Evolutionary conservation across 2,888 invertebrate genomes (phyloP), one percentile per base, ranked within the genome.

Genomic region (Linnaemya vulpina): DNA sequence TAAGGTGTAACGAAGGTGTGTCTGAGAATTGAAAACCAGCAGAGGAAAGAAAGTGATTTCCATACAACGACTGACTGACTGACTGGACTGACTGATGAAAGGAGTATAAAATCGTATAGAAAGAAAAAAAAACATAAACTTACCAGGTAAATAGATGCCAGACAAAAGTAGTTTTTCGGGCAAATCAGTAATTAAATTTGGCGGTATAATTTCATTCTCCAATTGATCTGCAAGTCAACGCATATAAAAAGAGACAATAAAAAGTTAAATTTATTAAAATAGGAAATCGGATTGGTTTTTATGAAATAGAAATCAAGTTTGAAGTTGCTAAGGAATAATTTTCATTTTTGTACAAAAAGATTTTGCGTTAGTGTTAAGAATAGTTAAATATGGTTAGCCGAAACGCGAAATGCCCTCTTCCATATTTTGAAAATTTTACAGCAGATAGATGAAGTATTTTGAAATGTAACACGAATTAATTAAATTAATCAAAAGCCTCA

Each of bases 61-160:
- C 9, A 53, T 49, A 30, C 13, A 25, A 53, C 60, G 20, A 68
- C 1, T 35, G 35, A 67, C 46, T 49, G 8, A 51, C n/a, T n/a
- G 20, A 68, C 1, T 35, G 35, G 20, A 68, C 1, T 35, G 35
- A 67, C 46, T 49, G 8, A 51, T 30, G 58, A 75, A 51, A 65
- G 43, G 8, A 55, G 25, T 1, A 55, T 58, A 46, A 73, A 77
- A 75, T 30, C 8, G 9, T 10, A 10, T 7, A 40, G 11, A 40
- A 1, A 40, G 9, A 10, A 35, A 35, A 35, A 5, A 38, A 38
- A 38, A 60, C 43, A 73, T 30, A 62, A 63, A 88, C 93, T 93
- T 93, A 95, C 95, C 95, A 92, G 95, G 95, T 90, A 95, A 93
- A 91, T 94, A 94, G 89, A 95, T 94, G 88, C 95, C 95, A 86